Evolutionary conservation across 2,797 vertebrate species (phyloP).

Genomic region (Sebastes matsubarae): DNA sequence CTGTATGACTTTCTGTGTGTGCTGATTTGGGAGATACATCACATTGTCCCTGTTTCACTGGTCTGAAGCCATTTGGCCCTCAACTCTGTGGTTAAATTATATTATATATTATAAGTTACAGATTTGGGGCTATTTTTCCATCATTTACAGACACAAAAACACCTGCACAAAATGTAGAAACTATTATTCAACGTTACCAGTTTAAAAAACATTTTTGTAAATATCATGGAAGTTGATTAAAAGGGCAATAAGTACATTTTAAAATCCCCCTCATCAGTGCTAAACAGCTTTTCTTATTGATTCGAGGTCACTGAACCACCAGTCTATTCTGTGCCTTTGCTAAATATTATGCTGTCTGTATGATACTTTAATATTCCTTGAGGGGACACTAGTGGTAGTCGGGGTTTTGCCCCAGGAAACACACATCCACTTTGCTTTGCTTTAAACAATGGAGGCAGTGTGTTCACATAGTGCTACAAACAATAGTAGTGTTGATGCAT

Average conservation of each 20-base stretch:
- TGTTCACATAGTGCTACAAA: conserved; percentile 63
- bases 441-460: conserved; percentile 65
- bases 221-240: conserved; percentile 15
- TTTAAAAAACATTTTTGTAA: conserved; percentile 9
- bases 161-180: conserved; percentile 15
- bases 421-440: conserved; percentile 70
- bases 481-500: conserved; percentile 74
- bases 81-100: conserved; percentile 45
- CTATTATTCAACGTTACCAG: conserved; percentile 14
- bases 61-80: conserved; percentile 28
- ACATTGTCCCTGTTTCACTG: conserved; percentile 41
- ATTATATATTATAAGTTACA: conserved; percentile 25
- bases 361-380: conserved; percentile 42
- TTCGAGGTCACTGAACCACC: not conserved
- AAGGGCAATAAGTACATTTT: not conserved
- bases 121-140: conserved; percentile 7
- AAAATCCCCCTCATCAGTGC: conserved; percentile 12
- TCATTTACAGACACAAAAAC: conserved; percentile 11
- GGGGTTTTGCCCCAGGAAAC: conserved; percentile 44
- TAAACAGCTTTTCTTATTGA: conserved; percentile 17
- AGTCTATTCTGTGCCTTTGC: conserved; percentile 50
- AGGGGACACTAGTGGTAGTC: conserved; percentile 30
- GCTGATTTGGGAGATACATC: conserved; percentile 49
- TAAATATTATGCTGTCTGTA: conserved; percentile 54
- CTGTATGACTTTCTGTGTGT: conserved; percentile 58